A percentile compares a stretch with the other conserved stretches of the same genome.
Conservation (phyloP, 2,113 vertebrate genomes). For the Tachysurus fulvidraco region DNA sequence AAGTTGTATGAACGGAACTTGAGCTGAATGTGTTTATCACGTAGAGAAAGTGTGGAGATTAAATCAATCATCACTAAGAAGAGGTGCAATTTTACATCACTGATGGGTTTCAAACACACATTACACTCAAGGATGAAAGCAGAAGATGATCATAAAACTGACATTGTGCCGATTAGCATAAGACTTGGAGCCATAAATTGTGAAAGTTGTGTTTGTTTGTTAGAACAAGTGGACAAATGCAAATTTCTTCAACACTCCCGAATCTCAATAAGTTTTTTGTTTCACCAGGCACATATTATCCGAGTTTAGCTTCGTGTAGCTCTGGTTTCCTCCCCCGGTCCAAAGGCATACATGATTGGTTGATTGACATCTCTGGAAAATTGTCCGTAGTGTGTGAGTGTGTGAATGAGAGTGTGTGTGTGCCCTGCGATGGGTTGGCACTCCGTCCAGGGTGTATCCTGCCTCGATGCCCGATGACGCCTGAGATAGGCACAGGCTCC, state of each 20-base stretch:
- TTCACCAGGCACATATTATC: background rate
- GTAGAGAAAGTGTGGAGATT: background rate
- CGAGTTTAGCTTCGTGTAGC: background rate
- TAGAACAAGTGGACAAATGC: background rate
- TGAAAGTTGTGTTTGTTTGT: background rate
- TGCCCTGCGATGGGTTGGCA: too few relatives aligned
- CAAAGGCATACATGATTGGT: too few relatives aligned
- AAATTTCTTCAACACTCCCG: background rate
- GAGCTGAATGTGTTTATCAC: conserved; percentile 5
- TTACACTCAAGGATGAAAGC: background rate
- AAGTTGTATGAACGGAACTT: background rate
- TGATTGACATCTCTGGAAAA: too few relatives aligned
- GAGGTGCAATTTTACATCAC: background rate
- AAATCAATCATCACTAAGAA: background rate
- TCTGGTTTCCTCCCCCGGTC: too few relatives aligned
- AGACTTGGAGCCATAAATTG: background rate
- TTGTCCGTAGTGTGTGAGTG: too few relatives aligned
- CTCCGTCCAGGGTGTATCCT: too few relatives aligned
- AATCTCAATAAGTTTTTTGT: background rate
- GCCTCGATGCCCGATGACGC: too few relatives aligned
- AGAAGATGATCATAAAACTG: background rate
- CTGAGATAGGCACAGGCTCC: too few relatives aligned
- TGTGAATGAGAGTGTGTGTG: too few relatives aligned
- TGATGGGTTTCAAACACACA: background rate
- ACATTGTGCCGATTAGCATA: background rate